These are phyloP conservation scores for Apis cerana DNA, from an alignment of 1,140 invertebrate genomes.

Conservation along the genomic window DNA sequence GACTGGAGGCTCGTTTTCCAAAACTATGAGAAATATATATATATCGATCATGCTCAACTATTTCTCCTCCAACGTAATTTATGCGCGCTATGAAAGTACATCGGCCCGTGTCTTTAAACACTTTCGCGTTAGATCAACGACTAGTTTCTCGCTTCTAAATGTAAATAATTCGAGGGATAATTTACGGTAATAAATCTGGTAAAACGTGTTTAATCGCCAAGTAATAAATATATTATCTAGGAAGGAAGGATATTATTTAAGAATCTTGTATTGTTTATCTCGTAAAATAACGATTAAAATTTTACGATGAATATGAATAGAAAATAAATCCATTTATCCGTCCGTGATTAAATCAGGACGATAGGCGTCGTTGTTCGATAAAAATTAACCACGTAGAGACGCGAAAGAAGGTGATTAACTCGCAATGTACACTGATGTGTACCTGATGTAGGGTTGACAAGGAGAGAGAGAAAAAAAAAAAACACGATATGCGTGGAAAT, in stretches of 20 bases:
- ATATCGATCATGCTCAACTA: not conserved
- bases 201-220: not conserved
- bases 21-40: slow-evolving; percentile 35
- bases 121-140: slow-evolving; percentile 2
- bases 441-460: not conserved
- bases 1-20: slow-evolving; percentile 41
- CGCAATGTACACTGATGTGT: not conserved
- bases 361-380: not conserved
- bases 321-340: too few relatives aligned
- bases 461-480: not conserved
- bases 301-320: too few relatives aligned
- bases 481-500: too few relatives aligned
- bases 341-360: too few relatives aligned
- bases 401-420: not conserved
- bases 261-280: not conserved
- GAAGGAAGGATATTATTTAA: not conserved
- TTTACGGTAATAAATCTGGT: not conserved
- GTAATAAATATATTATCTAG: not conserved
- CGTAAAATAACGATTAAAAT: too few relatives aligned
- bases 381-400: not conserved
- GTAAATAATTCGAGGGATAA: slow-evolving; percentile 18
- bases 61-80: not conserved
- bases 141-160: not conserved
- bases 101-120: not conserved
- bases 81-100: not conserved